Percentiles rank a stretch among this genome's conserved stretches.
phyloP scores from a whole-genome alignment of 1,140 invertebrate genomes.

The Druon quercuslanigerum region DNA sequence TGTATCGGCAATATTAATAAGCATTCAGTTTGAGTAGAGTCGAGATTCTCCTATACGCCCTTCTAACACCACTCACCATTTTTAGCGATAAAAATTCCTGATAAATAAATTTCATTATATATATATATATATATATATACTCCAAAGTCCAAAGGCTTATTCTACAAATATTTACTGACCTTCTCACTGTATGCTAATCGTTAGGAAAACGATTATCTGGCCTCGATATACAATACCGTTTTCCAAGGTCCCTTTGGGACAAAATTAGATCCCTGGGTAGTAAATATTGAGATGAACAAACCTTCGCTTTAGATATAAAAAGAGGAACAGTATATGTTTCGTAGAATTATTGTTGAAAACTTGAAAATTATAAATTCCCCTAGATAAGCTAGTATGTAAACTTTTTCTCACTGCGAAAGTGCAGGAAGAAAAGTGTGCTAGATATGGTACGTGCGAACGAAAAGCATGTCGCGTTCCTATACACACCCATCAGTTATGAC shows the following conservation, averaged over 20 bases:
- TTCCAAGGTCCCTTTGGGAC: slow-evolving; percentile 18
- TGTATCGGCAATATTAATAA: slow-evolving; percentile 6
- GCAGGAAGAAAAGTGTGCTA: background rate
- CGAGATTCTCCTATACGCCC: background rate
- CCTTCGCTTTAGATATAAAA: background rate
- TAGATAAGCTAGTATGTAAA: background rate
- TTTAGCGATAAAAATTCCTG: too few relatives aligned
- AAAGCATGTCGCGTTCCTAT: background rate
- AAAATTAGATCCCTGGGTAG: slow-evolving; percentile 10
- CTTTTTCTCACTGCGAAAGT: background rate
- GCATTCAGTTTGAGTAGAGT: background rate
- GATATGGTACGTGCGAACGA: background rate
- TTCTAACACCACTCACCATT: too few relatives aligned
- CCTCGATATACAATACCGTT: slow-evolving; percentile 11
- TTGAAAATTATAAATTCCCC: background rate
- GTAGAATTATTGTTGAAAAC: background rate
- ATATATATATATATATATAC: background rate
- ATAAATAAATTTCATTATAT: background rate
- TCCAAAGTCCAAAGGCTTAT: background rate
- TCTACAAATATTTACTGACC: background rate
- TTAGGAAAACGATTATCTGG: slow-evolving; percentile 4
- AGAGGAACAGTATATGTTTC: background rate
- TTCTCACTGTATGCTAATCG: slow-evolving; percentile 11
- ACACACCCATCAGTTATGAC: background rate
- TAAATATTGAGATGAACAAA: slow-evolving; percentile 10